phyloP scores from a whole-genome alignment of 2,113 vertebrate species.

The Coreoperca whiteheadi region DNA sequence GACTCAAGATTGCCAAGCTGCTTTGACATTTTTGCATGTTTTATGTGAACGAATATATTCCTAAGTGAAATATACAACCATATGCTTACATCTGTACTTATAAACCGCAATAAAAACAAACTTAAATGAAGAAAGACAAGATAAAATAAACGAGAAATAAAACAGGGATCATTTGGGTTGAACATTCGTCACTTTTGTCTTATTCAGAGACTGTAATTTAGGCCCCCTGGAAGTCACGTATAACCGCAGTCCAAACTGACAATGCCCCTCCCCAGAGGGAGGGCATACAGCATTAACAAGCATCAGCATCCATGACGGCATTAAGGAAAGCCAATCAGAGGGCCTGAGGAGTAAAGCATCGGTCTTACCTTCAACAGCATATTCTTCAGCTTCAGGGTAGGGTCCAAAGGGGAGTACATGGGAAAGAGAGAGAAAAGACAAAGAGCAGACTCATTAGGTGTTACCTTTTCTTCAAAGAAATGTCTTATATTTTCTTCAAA shows the following conservation, averaged over 20 bases:
- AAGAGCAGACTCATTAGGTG: constrained; percentile 33
- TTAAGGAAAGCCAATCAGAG: constrained; percentile 56
- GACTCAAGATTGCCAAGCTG: constrained; percentile 10
- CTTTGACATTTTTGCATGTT: background rate
- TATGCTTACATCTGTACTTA: constrained; percentile 3
- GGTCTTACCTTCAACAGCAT: constrained; percentile 85
- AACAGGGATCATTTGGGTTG: constrained; percentile 40
- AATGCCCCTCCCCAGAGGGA: constrained; percentile 77
- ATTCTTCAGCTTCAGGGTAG: constrained; percentile 78
- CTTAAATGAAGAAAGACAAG: constrained; percentile 40
- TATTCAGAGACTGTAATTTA: constrained; percentile 64
- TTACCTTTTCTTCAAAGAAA: constrained; percentile 10
- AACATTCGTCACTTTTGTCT: constrained; percentile 50
- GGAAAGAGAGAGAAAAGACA: constrained; percentile 31
- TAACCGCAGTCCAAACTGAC: constrained; percentile 87
- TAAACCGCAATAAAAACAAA: constrained; percentile 46
- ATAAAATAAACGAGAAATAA: constrained; percentile 51
- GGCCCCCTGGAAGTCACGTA: constrained; percentile 79
- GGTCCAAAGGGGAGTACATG: constrained; percentile 32
- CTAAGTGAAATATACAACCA: background rate
- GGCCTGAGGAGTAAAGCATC: constrained; percentile 54
- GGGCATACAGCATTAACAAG: constrained; percentile 59
- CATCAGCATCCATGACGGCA: constrained; percentile 65
- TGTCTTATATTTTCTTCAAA: constrained; percentile 18
- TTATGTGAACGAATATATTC: background rate